phyloP scores from a whole-genome alignment of 2,888 invertebrate genomes.

The Volucella bombylans region DNA sequence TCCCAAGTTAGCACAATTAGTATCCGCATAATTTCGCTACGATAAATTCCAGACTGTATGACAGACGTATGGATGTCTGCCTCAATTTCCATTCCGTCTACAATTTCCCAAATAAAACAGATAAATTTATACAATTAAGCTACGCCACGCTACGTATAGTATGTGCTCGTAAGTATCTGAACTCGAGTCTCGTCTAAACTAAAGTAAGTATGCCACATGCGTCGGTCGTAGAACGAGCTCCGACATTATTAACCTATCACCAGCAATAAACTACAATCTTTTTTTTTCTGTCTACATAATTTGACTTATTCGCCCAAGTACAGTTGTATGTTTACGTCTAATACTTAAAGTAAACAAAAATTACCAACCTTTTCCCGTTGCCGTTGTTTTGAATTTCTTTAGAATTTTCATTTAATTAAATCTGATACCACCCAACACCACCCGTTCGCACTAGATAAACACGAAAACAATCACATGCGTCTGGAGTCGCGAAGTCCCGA shows the following conservation, averaged over 20 bases:
- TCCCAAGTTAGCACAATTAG: no score
- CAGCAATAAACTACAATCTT: constrained; percentile 33
- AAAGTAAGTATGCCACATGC: background rate
- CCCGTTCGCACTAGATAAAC: constrained; percentile 16
- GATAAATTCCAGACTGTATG: no score
- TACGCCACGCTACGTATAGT: no score
- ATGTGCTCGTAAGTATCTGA: no score
- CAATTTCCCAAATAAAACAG: no score
- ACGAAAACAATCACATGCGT: constrained; percentile 6
- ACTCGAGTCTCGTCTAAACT: no score
- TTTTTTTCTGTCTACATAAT: constrained; percentile 29
- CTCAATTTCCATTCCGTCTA: no score
- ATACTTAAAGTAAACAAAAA: background rate
- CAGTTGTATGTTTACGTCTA: constrained; percentile 13
- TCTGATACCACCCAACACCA: background rate
- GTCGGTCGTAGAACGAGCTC: constrained; percentile 22
- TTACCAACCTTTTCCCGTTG: no score
- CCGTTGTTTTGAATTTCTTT: background rate
- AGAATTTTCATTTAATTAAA: constrained; percentile 1
- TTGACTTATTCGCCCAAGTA: constrained; percentile 17
- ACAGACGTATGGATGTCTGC: no score
- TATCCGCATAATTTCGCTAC: no score
- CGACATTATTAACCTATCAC: constrained; percentile 52
- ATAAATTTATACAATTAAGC: no score
- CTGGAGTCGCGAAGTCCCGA: background rate